Evolutionary conservation across 2,888 invertebrate genomes (phyloP).

Genomic region (Periphyllus acericola): DNA sequence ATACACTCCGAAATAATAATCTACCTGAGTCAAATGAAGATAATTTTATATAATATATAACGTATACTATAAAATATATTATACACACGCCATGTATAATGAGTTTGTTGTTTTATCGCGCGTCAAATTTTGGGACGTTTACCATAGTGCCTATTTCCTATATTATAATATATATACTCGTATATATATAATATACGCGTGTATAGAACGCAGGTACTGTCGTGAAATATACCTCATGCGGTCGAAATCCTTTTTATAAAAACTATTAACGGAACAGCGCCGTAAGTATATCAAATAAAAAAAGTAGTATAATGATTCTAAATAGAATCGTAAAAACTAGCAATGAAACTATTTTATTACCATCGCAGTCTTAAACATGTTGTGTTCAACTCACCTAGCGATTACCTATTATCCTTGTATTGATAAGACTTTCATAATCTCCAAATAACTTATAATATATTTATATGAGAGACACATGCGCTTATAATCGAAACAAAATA

Average conservation of each 20-base stretch:
- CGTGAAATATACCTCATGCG: neutral
- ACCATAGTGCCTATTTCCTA: too few relatives aligned
- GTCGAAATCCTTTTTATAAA: neutral
- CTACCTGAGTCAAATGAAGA: too few relatives aligned
- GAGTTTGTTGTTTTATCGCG: neutral
- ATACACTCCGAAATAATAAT: too few relatives aligned
- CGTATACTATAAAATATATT: too few relatives aligned
- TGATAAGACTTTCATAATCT: neutral
- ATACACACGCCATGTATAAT: neutral
- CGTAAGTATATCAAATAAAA: neutral
- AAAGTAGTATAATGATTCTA: slow-evolving; percentile 4
- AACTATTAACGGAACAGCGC: slow-evolving; percentile 10
- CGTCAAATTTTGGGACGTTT: neutral
- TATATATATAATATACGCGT: neutral
- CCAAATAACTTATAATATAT: neutral
- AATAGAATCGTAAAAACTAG: slow-evolving; percentile 6
- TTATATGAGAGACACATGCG: neutral
- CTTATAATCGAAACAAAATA: neutral
- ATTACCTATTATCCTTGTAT: neutral
- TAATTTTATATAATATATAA: too few relatives aligned
- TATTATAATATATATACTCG: too few relatives aligned
- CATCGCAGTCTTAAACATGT: neutral
- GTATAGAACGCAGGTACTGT: neutral
- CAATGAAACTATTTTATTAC: slow-evolving; percentile 24
- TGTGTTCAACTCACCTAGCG: neutral